Evolutionary conservation across 2,888 invertebrate genomes (phyloP).

Genomic region (Escarpia spicata): DNA sequence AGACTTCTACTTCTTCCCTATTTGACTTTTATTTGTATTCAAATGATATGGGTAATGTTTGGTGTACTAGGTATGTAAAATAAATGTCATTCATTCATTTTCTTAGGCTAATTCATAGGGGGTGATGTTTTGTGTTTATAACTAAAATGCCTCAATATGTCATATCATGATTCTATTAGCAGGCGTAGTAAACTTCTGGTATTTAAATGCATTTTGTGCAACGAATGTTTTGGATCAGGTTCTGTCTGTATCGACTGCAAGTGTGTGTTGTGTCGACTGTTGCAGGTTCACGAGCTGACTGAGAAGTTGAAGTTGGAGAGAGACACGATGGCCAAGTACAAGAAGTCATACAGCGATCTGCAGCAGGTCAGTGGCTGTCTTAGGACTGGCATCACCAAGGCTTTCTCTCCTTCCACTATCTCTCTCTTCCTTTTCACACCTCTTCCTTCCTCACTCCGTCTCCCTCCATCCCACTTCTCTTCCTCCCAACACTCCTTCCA

Average conservation of each 20-base stretch:
- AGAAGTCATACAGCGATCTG: conserved; percentile 88
- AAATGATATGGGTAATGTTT: too few relatives aligned
- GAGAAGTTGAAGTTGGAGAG: conserved; percentile 88
- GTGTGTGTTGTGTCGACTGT: conserved; percentile 18
- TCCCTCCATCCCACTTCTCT: background rate
- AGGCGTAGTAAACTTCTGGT: background rate
- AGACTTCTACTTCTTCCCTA: too few relatives aligned
- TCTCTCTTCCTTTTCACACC: background rate
- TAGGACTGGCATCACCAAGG: conserved; percentile 19
- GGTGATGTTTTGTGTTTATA: too few relatives aligned
- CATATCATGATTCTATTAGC: background rate
- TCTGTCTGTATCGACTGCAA: background rate
- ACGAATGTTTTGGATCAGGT: background rate
- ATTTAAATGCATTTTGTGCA: background rate
- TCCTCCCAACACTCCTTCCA: background rate
- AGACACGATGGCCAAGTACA: conserved; percentile 73
- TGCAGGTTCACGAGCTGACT: conserved; percentile 79
- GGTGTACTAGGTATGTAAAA: too few relatives aligned
- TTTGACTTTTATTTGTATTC: too few relatives aligned
- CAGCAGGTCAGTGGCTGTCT: conserved; percentile 51
- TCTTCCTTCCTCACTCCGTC: background rate
- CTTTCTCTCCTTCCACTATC: background rate
- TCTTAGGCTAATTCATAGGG: too few relatives aligned
- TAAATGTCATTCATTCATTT: too few relatives aligned
- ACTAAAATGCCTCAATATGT: too few relatives aligned